Conservation (phyloP, 2,113 vertebrate species). For the Sterrhoptilus dennistouni region DNA sequence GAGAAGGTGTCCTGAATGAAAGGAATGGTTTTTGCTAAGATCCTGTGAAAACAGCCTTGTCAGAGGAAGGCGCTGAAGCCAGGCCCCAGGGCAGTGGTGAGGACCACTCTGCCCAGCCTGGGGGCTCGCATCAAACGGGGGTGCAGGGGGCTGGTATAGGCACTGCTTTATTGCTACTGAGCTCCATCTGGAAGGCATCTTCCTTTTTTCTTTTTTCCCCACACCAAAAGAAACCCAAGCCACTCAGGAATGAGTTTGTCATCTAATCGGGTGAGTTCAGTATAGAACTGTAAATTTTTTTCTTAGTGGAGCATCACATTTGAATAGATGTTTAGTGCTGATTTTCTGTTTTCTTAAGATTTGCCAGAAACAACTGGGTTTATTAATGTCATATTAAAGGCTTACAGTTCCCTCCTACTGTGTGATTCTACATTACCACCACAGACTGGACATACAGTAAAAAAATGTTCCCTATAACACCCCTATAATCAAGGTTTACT, state of each 20-base stretch:
- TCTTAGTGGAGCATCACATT: neutral
- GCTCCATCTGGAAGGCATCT: neutral
- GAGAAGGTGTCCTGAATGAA: neutral
- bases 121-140: rapidly evolving
- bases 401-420: neutral
- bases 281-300: neutral
- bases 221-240: neutral
- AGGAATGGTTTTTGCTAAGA: neutral
- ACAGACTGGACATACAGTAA: neutral
- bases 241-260: neutral
- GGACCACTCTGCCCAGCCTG: neutral
- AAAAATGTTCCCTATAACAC: neutral
- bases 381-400: conserved; percentile 10
- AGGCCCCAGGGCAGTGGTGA: neutral
- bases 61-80: neutral
- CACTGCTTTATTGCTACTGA: neutral
- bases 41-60: neutral
- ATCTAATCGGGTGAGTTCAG: neutral
- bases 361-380: neutral
- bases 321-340: neutral
- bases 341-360: conserved; percentile 2
- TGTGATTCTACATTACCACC: neutral
- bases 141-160: neutral
- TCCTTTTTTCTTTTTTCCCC: neutral
- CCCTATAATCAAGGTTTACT: neutral